phyloP scores from a whole-genome alignment of 1,140 invertebrate genomes.

The Drosophila suzukii region DNA sequence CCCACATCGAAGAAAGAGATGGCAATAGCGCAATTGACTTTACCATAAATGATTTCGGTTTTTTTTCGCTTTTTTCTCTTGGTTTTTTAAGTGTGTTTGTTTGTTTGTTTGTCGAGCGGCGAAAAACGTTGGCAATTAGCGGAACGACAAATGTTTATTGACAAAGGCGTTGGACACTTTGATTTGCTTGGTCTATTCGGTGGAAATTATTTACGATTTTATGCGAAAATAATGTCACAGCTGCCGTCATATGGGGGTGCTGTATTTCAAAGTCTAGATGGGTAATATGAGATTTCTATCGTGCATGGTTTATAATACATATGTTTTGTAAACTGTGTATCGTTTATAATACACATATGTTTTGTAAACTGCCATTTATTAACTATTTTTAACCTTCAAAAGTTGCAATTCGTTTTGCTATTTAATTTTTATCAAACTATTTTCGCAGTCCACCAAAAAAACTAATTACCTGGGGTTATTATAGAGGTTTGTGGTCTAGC shows the following conservation, averaged over 20 bases:
- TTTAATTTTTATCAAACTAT: neutral
- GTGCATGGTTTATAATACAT: neutral
- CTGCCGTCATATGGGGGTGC: too few relatives aligned
- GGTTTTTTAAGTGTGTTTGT: slow-evolving; percentile 25
- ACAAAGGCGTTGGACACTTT: slow-evolving; percentile 26
- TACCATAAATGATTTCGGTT: slow-evolving; percentile 49
- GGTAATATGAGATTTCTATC: neutral
- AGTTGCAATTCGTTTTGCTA: neutral
- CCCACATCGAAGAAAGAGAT: slow-evolving; percentile 32
- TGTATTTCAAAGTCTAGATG: neutral
- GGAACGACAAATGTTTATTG: slow-evolving; percentile 45
- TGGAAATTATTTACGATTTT: slow-evolving; percentile 9
- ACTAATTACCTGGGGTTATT: too few relatives aligned
- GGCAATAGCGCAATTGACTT: slow-evolving; percentile 49
- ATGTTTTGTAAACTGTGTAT: neutral
- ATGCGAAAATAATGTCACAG: slow-evolving; percentile 11
- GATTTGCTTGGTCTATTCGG: slow-evolving; percentile 20
- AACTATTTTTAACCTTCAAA: neutral
- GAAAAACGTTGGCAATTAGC: slow-evolving; percentile 34
- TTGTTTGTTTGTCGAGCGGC: slow-evolving; percentile 24
- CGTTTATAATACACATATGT: too few relatives aligned
- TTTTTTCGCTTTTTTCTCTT: slow-evolving; percentile 16
- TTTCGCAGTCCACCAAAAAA: neutral
- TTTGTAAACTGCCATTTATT: neutral
- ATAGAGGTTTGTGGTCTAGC: too few relatives aligned